Evolutionary conservation across 2,888 invertebrate species (phyloP), one percentile per base, ranked within the genome.

Genomic region (Hypomecis atomaria): DNA sequence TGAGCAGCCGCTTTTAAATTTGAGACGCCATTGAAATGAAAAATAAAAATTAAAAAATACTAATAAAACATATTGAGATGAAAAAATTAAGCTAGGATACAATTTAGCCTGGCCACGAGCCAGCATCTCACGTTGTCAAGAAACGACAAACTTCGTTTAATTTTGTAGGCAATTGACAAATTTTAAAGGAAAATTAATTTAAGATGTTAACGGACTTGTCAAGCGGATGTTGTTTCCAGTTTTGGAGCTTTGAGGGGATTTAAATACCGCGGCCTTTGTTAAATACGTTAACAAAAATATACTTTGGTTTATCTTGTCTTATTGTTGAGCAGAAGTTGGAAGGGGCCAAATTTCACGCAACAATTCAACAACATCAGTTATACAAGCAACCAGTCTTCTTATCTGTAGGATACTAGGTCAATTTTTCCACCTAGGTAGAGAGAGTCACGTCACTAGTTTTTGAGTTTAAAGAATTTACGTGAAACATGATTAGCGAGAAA

Each of bases 141-240:
- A 76, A 80, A 86, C 80, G 78, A 79, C 82, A 82, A 85, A 84
- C 82, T 86, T 86, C 78, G 78, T 84, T 82, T 82, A 85, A 87
- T 87, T 84, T 78, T 74, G 71, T 76, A 71, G 79, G 78, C 83
- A 84, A 88, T 88, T 82, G 86, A 81, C 84, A 84, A 86, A 85
- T 83, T 87, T 85, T 80, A 79, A 82, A 79, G 74, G 82, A 87
- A 86, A 86, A 85, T 86, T 85, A 87, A 85, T 88, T 83, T 79
- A 82, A 82, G 80, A 83, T 74, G 79, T 78, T 86, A 86, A 86
- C 82, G 79, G 86, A 85, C 78, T 82, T 82, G 74, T 81, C 80
- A 75, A 71, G 59, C 73, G 77, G 78, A 80, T 82, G 81, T 80
- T 83, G 81, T 82, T 85, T 79, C 73, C 75, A 84, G 80, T 82